Evolutionary conservation across 2,113 vertebrate genomes (phyloP).

Genomic region (Labrus mixtus): DNA sequence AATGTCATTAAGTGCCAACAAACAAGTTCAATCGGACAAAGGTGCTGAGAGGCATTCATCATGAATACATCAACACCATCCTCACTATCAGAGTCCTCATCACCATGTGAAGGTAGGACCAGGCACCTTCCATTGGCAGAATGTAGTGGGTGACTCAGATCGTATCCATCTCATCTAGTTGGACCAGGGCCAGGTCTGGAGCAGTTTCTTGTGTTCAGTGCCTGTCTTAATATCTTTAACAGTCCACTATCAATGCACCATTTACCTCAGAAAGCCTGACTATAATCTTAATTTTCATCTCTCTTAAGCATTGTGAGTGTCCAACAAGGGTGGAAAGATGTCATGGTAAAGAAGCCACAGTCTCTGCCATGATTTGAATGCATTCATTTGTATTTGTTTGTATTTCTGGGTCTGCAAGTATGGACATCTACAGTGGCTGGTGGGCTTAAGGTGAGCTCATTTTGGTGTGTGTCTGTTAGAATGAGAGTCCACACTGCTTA

Average conservation of each 20-base stretch:
- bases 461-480: slow-evolving; percentile 8
- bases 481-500: background rate
- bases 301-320: slow-evolving; percentile 33
- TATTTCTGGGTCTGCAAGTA: slow-evolving; percentile 27
- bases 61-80: too few species aligned
- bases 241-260: slow-evolving; percentile 42
- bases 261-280: slow-evolving; percentile 48
- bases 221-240: slow-evolving; percentile 42
- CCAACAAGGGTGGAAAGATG: slow-evolving; percentile 67
- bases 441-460: slow-evolving; percentile 36
- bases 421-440: slow-evolving; percentile 43
- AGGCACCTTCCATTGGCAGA: too few species aligned
- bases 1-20: too few species aligned
- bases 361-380: slow-evolving; percentile 23
- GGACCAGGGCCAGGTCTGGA: slow-evolving; percentile 13
- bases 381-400: slow-evolving; percentile 10
- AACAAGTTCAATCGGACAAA: too few species aligned
- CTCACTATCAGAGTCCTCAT: too few species aligned
- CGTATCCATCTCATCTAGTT: background rate
- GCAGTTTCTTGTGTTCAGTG: slow-evolving; percentile 26
- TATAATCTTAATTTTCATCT: background rate
- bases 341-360: slow-evolving; percentile 30
- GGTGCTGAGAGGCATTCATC: too few species aligned
- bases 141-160: slow-evolving; percentile 31
- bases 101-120: too few species aligned